phyloP scores from a whole-genome alignment of 2,888 invertebrate species.

The Drosophila setosimentum region DNA sequence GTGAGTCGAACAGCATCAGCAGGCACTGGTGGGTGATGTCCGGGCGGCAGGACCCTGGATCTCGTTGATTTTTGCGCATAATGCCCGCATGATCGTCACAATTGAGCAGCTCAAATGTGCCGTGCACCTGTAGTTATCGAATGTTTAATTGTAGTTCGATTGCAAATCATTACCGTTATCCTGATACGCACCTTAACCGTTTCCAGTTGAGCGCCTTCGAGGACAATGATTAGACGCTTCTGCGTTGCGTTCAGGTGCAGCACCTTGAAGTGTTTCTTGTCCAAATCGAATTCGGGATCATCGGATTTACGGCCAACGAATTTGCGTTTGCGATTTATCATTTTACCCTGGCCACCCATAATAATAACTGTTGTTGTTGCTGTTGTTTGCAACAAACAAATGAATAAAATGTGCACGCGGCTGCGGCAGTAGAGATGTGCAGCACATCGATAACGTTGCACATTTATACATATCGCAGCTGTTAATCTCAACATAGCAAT shows the following conservation, averaged over 20 bases:
- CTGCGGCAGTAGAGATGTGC: constrained; percentile 25
- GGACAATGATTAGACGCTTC: constrained; percentile 95
- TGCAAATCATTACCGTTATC: neutral
- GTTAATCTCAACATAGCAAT: neutral
- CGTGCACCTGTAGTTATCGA: constrained; percentile 89
- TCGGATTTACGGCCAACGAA: constrained; percentile 85
- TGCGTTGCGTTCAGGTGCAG: constrained; percentile 93
- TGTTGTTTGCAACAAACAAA: constrained; percentile 12
- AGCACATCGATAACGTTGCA: neutral
- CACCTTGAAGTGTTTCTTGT: constrained; percentile 91
- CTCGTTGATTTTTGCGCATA: constrained; percentile 93
- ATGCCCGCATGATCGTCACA: constrained; percentile 96
- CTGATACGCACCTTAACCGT: constrained; percentile 93
- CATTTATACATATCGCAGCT: neutral
- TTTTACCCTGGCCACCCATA: constrained; percentile 83
- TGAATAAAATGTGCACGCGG: constrained; percentile 53
- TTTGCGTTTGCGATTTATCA: constrained; percentile 83
- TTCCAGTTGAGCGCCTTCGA: constrained; percentile 98
- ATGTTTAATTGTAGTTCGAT: neutral
- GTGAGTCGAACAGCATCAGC: constrained; percentile 98
- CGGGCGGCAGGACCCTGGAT: constrained; percentile 95
- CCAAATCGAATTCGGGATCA: constrained; percentile 92
- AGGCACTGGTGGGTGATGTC: constrained; percentile 99
- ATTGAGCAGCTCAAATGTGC: constrained; percentile 95
- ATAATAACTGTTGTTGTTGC: constrained; percentile 2